Evolutionary conservation across 1,140 invertebrate species (phyloP), one percentile per base, ranked within the genome.

Genomic region (Neuroterus valhalla): DNA sequence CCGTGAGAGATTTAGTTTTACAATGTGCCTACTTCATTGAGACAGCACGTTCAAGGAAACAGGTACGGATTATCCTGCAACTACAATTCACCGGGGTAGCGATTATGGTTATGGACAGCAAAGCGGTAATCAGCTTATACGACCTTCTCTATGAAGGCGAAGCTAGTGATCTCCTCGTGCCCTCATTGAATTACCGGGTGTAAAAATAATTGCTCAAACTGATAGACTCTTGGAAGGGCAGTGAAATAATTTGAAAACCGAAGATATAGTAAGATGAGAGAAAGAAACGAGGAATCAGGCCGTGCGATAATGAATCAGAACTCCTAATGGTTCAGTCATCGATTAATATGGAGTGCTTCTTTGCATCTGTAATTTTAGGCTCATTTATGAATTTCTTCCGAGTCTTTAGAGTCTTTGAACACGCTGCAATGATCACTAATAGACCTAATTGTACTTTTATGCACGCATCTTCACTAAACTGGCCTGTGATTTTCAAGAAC

Each of bases 381-480:
- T 62, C 23, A 62, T 62, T 26, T 14, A 31, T 31, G 14, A 62
- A 62, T 62, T 62, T 62, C 55, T 62, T 38, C 3, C 14, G 55
- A 31, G 55, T 6, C 55, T 31, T 62, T 62, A 62, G 23, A 31
- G 55, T 6, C 55, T 31, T 62, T 62, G 31, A 14, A 62, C 55
- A 62, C 55, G 55, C 55, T 38, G 55, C 31, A 23, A 62, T 31
- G 55, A 62, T 62, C 55, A 31, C 55, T 62, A 62, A 62, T 62
- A 23, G 77, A 75, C 75, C 69, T 72, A 75, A 77, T 75, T 74
- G 78, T 75, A 77, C 85, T 86, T 82, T 83, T 85, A 81, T 70
- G 79, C 81, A 82, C 83, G 80, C 80, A 81, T 89, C 88, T 88
- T 88, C 82, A 89, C 83, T 80, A 88, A 82, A 86, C 88, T 88